These are phyloP conservation scores for Drosophila cognata DNA, from an alignment of 2,888 invertebrate species.

Conservation along the genomic window DNA sequence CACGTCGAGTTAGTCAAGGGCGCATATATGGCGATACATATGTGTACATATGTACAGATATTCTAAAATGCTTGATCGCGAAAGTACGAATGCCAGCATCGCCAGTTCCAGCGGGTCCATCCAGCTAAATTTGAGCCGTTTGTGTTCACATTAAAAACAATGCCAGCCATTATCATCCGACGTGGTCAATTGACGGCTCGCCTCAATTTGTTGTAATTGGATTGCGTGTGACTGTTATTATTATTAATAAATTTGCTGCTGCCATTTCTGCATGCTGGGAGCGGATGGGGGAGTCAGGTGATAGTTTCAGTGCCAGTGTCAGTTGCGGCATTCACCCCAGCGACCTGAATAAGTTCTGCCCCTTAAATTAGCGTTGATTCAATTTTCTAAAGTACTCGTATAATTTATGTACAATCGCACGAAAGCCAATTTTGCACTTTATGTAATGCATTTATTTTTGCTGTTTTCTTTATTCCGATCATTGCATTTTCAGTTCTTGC, in stretches of 20 bases:
- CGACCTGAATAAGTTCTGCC: slow-evolving; percentile 31
- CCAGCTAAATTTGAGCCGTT: slow-evolving; percentile 8
- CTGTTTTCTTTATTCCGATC: not conserved
- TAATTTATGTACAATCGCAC: slow-evolving; percentile 16
- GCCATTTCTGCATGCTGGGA: not conserved
- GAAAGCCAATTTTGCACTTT: slow-evolving; percentile 44
- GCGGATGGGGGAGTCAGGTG: slow-evolving; percentile 33
- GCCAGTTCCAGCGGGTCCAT: slow-evolving; percentile 4
- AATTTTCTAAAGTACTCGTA: slow-evolving; percentile 62
- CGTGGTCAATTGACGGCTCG: slow-evolving; percentile 48
- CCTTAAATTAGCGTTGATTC: slow-evolving; percentile 72
- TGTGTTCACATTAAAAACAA: slow-evolving; percentile 40
- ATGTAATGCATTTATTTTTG: slow-evolving; percentile 22
- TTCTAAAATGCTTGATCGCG: slow-evolving; percentile 22
- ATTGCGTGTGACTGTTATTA: slow-evolving; percentile 59
- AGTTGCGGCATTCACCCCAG: slow-evolving; percentile 20
- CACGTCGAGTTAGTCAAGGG: slow-evolving; percentile 34
- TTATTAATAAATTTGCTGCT: slow-evolving; percentile 2
- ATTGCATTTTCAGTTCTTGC: not conserved
- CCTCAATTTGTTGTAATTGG: slow-evolving; percentile 61
- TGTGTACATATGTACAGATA: not conserved
- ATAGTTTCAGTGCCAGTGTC: slow-evolving; percentile 40
- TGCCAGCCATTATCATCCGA: slow-evolving; percentile 45
- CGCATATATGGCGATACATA: not conserved
- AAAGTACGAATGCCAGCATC: not conserved